A percentile compares a stretch with the other conserved stretches of the same genome.
Conservation (phyloP, 2,888 invertebrate species). For the Acholoe squamosa region DNA sequence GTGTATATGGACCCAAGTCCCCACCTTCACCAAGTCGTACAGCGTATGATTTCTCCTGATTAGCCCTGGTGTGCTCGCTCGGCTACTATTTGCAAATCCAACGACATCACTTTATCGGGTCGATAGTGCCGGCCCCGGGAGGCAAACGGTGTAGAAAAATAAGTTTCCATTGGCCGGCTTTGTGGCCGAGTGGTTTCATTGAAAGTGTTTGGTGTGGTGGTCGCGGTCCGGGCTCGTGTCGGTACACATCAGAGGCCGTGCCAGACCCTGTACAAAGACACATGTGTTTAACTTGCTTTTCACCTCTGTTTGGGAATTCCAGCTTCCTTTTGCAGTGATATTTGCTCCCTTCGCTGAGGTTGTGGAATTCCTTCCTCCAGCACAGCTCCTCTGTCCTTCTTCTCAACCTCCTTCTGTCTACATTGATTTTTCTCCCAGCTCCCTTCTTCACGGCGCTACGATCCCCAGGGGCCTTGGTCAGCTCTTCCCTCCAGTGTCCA, state of each 20-base stretch:
- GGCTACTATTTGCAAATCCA: slow-evolving; percentile 59
- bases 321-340: neutral
- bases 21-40: neutral
- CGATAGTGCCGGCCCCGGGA: slow-evolving; percentile 1
- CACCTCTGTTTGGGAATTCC: slow-evolving; percentile 36
- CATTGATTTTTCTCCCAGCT: slow-evolving; percentile 27
- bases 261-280: neutral
- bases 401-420: neutral
- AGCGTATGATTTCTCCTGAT: slow-evolving; percentile 55
- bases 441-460: neutral
- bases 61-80: neutral
- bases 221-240: neutral
- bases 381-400: neutral
- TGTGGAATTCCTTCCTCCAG: neutral
- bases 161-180: slow-evolving; percentile 50
- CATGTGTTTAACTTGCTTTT: slow-evolving; percentile 50
- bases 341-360: slow-evolving; percentile 31
- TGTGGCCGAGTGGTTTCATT: slow-evolving; percentile 53
- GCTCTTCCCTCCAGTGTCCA: neutral
- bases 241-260: neutral
- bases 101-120: slow-evolving; percentile 60
- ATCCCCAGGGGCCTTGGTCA: neutral
- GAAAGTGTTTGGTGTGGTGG: slow-evolving; percentile 34
- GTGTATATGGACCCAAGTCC: slow-evolving; percentile 44
- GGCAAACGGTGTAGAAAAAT: slow-evolving; percentile 39